Evolutionary conservation across 2,797 vertebrate genomes (phyloP).

Genomic region (Hipposideros larvatus): DNA sequence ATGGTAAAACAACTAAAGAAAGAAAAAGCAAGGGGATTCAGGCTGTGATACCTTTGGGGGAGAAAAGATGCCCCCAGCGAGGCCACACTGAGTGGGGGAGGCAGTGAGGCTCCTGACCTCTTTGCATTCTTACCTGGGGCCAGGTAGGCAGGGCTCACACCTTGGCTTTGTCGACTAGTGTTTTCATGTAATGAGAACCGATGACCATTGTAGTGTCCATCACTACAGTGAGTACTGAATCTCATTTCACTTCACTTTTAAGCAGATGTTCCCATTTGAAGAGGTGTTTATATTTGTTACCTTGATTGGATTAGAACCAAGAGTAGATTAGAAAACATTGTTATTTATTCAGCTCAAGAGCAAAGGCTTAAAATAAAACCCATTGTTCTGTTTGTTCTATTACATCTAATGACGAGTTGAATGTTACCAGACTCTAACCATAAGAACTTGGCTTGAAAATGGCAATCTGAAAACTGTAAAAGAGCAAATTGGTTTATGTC

Average conservation of each 20-base stretch:
- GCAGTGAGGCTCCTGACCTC: background rate
- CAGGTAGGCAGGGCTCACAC: accelerated
- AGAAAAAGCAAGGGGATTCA: background rate
- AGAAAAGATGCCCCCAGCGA: background rate
- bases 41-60: background rate
- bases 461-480: background rate
- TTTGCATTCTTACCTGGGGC: too few relatives aligned
- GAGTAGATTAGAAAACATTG: background rate
- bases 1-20: background rate
- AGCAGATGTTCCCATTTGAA: background rate
- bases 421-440: background rate
- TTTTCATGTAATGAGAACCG: background rate
- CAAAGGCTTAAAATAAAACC: background rate
- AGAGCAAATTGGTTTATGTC: background rate
- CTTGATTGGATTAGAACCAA: background rate
- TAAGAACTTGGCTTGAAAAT: background rate
- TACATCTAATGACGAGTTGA: background rate
- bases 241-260: background rate
- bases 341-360: background rate
- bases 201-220: accelerated
- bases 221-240: accelerated
- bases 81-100: background rate
- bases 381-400: background rate
- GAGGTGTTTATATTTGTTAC: background rate
- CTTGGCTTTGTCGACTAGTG: accelerated